Evolutionary conservation across 1,140 invertebrate species (phyloP), one percentile per base, ranked within the genome.

Genomic region (Agrypnia vestita): DNA sequence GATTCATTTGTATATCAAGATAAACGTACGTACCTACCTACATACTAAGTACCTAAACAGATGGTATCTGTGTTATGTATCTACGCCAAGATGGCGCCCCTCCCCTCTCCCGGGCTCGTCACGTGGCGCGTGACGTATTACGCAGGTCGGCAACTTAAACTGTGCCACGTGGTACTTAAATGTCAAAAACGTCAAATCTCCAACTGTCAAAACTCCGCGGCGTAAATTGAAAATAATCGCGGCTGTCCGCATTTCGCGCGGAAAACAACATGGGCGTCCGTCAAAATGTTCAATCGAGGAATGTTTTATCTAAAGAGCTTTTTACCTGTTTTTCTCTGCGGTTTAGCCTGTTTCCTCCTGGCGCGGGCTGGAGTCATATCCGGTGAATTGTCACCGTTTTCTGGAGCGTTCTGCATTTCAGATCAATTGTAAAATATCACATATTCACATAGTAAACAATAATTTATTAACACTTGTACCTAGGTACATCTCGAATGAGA

Each of bases 241-340:
- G n/a, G 15, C 35, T 8, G 25, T 19, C 25, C 9, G 17, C 25
- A 12, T 35, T 61, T 61, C n/a, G 12, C 59, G 9, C 1, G 0
- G 21, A 61, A n/a, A 21, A 61, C 59, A 4, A 61, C 59, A 7
- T 8, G 21, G 25, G 17, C 21, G 21, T 61, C 21, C 7, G 0
- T 15, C 12, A 9, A 17, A 8, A 19, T 19, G 19, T 10, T 61
- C 4, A 6, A 21, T 21, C 12, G 6, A 12, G 0, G 19, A 61
- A 61, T 61, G 25, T 19, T 55, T 25, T 73, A 11, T 56, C 51
- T 1, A 55, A 56, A n/a, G 12, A 43, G 46, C 49, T 44, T 49
- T 19, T 74, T 43, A 82, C 81, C 81, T 82, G 81, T 46, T 74
- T 82, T 82, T 74, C 78, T 77, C 47, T 80, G 81, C 67, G 81